Conservation (phyloP, 2,113 vertebrate genomes). For the Tyrannus savana region DNA sequence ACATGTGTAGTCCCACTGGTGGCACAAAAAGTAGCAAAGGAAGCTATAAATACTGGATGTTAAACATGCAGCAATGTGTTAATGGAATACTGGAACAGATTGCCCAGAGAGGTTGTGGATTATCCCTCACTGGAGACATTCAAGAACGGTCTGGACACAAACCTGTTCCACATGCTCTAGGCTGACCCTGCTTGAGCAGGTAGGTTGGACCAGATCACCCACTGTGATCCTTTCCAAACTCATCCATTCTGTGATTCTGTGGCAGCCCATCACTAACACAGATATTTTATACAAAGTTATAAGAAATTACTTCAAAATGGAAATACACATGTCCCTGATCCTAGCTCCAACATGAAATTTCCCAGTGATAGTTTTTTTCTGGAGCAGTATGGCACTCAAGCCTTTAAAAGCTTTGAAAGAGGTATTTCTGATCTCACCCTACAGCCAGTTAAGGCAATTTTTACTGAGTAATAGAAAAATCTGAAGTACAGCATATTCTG, state of each 20-base stretch:
- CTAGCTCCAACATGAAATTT: not conserved
- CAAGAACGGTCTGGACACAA: not conserved
- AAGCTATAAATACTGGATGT: not conserved
- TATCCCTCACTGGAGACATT: not conserved
- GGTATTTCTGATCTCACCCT: not conserved
- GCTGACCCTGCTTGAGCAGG: not conserved
- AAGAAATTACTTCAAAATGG: not conserved
- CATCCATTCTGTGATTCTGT: not conserved
- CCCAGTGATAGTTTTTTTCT: not conserved
- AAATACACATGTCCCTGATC: not conserved
- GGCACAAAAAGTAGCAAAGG: not conserved
- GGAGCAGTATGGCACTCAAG: not conserved
- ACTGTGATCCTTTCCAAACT: not conserved
- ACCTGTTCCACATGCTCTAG: not conserved
- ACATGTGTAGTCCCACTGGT: not conserved
- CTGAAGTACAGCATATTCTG: not conserved
- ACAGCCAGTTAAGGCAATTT: not conserved
- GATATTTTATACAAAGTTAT: not conserved
- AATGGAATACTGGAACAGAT: not conserved
- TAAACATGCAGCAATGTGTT: not conserved
- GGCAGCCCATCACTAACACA: not conserved
- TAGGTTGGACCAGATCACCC: not conserved
- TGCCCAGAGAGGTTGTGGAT: not conserved
- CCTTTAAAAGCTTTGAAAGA: not conserved
- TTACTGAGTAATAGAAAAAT: not conserved